Percentiles rank a stretch among this genome's conserved stretches.
Evolutionary conservation across 2,113 vertebrate genomes (phyloP).

Genomic region (Brachirus orientalis): DNA sequence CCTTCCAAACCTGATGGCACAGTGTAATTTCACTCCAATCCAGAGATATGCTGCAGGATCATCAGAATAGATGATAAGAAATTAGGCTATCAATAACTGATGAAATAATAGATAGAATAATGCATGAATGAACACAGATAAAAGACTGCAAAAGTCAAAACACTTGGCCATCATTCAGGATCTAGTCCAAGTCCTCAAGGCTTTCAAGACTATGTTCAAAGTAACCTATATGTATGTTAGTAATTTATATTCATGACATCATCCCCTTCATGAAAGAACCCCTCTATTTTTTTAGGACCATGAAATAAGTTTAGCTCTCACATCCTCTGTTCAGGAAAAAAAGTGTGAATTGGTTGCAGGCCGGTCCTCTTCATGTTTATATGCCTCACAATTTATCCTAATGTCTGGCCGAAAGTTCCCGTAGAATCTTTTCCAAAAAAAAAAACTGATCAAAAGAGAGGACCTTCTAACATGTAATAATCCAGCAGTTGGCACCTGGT

Average conservation of each 20-base stretch:
- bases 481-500: constrained; percentile 14
- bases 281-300: constrained; percentile 29
- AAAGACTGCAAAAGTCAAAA: constrained; percentile 38
- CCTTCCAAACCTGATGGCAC: constrained; percentile 2
- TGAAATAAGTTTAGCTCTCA: constrained; percentile 24
- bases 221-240: constrained; percentile 5
- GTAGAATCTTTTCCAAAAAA: not conserved
- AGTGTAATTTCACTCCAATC: not conserved
- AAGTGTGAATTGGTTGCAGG: constrained; percentile 45
- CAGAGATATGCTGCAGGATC: not conserved
- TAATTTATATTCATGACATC: constrained; percentile 54
- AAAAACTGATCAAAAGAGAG: not conserved
- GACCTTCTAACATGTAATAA: constrained; percentile 4
- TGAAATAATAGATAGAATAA: not conserved
- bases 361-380: not conserved
- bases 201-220: constrained; percentile 39
- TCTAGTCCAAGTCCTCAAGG: not conserved
- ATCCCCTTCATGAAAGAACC: constrained; percentile 15
- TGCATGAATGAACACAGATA: constrained; percentile 27
- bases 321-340: not conserved
- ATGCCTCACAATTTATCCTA: not conserved
- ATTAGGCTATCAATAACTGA: constrained; percentile 30
- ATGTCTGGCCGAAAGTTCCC: constrained; percentile 19
- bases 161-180: not conserved
- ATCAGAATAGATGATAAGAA: constrained; percentile 11